Base-by-base conservation (phyloP, 2,888 invertebrate species). In the Cerastoderma edule region DNA sequence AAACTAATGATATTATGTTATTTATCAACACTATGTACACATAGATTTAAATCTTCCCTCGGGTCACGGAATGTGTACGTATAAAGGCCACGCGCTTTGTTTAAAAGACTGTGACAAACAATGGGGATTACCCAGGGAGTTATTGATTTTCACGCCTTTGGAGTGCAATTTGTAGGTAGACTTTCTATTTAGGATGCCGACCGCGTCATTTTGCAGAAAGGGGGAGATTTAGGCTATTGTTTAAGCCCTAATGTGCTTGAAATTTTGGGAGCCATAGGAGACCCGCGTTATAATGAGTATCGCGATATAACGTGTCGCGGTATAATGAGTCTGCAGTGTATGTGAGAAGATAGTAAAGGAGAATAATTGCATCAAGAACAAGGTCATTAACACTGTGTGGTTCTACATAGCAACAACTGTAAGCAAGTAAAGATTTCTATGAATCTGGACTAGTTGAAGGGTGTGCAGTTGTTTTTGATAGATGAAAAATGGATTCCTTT, bases 351-450 rank as follows among this genome's bases (percentile, higher is more conserved):
- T n/a, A n/a, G n/a, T n/a, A n/a, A n/a, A n/a, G n/a, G n/a, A 44
- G 48, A 48, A 48, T n/a, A 22, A 48, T 5, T 3, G 24, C 24
- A 16, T 24, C 27, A 24, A 8, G 27, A 8, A 54, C 44, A 77
- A 73, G 72, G 72, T 63, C 67, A 67, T 73, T 70, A 73, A 70
- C 77, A 77, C 77, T 73, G 77, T 72, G 66, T 77, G 72, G 77
- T 77, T 77, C 77, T 67, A 22, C 32, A 22, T 28, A n/a, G 22
- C 24, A 44, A n/a, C 19, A 28, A 27, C 33, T 39, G 33, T 50
- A 50, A 53, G 30, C 13, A 32, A 50, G 50, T n/a, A 6, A 50
- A 6, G 22, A 6, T n/a, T 50, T 50, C 10, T 22, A 50, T 50
- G 22, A n/a, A 13, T 50, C 22, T 6, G 6, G n/a, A n/a, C n/a